Evolutionary conservation across 2,113 vertebrate genomes (phyloP).

Genomic region (Acanthochromis polyacanthus): DNA sequence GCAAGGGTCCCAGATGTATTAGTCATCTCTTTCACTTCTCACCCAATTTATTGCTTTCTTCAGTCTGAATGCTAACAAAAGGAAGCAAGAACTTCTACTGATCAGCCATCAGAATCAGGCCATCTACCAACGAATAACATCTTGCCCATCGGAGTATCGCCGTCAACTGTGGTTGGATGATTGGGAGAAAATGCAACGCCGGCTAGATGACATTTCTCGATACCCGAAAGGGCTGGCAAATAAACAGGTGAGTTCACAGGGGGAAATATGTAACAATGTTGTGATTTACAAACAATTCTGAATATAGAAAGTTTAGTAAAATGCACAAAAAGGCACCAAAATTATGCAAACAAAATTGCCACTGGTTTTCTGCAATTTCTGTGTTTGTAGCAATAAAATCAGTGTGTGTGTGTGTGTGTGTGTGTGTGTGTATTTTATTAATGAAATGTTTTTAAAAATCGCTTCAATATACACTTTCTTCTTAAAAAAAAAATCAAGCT

Average conservation of each 20-base stretch:
- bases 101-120: constrained; percentile 82
- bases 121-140: constrained; percentile 80
- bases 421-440: too few relatives aligned
- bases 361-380: not conserved
- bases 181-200: constrained; percentile 75
- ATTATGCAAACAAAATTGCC: too few relatives aligned
- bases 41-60: not conserved
- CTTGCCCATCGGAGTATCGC: constrained; percentile 79
- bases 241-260: constrained; percentile 63
- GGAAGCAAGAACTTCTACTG: constrained; percentile 68
- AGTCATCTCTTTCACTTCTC: not conserved
- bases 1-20: not conserved
- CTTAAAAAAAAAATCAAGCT: too few relatives aligned
- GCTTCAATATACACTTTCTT: too few relatives aligned
- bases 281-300: not conserved
- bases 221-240: constrained; percentile 65
- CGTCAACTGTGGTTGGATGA: constrained; percentile 78
- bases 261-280: not conserved
- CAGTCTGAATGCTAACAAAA: constrained; percentile 82
- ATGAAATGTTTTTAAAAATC: too few relatives aligned
- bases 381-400: too few relatives aligned
- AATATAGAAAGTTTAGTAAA: not conserved
- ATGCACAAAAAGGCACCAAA: too few relatives aligned
- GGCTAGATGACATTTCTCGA: constrained; percentile 73
- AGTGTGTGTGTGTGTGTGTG: too few relatives aligned